A percentile compares a stretch with the other conserved stretches of the same genome.
Evolutionary conservation across 2,888 invertebrate species (phyloP).

Genomic region (Venustoraphidia nigricollis): DNA sequence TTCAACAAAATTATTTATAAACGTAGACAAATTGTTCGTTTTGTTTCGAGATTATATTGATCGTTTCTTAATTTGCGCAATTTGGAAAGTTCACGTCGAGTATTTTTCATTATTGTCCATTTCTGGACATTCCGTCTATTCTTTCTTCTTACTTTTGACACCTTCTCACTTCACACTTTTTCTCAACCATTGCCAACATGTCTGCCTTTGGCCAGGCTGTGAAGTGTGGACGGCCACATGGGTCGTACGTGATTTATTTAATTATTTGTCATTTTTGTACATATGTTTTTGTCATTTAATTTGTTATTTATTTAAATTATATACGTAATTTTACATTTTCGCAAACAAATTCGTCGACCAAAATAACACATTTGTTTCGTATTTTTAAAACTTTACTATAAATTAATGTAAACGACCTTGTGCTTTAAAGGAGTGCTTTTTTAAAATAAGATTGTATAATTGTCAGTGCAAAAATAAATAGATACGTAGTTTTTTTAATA

Average conservation of each 20-base stretch:
- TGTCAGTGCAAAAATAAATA: not conserved
- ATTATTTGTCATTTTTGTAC: slow-evolving; percentile 9
- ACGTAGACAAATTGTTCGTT: too few relatives aligned
- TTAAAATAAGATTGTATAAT: not conserved
- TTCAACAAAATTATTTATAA: too few relatives aligned
- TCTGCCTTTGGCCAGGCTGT: slow-evolving; percentile 10
- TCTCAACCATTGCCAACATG: slow-evolving; percentile 10
- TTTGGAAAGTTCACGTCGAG: not conserved
- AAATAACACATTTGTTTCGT: not conserved
- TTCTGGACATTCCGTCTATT: not conserved
- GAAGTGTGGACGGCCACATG: slow-evolving; percentile 31
- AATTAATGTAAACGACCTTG: not conserved
- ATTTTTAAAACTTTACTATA: not conserved
- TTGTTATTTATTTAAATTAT: not conserved
- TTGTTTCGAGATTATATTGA: too few relatives aligned
- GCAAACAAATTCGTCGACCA: not conserved
- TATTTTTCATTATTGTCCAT: slow-evolving; percentile 1
- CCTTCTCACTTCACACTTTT: not conserved
- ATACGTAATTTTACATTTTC: not conserved
- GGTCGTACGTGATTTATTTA: slow-evolving; percentile 30
- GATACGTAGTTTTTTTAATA: too few relatives aligned
- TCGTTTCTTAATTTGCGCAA: too few relatives aligned
- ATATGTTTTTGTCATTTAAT: not conserved
- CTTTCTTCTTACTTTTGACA: not conserved
- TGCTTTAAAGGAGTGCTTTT: not conserved